These are phyloP conservation scores for Torymus auratus DNA, from an alignment of 2,888 invertebrate genomes.

Conservation along the genomic window DNA sequence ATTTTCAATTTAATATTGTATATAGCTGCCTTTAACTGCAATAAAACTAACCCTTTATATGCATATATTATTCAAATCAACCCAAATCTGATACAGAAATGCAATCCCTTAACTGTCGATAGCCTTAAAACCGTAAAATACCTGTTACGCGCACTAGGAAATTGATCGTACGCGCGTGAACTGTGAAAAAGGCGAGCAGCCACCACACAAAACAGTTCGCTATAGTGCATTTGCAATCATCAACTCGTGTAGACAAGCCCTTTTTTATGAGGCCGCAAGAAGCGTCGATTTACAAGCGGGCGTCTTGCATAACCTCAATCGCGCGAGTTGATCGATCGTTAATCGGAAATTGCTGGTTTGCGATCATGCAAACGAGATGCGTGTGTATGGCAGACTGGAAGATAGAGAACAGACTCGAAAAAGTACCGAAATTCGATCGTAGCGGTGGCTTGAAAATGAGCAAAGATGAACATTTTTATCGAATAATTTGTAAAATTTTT, in stretches of 20 bases:
- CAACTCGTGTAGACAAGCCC: background rate
- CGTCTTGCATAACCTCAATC: slow-evolving; percentile 41
- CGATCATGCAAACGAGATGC: slow-evolving; percentile 28
- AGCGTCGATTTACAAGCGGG: slow-evolving; percentile 24
- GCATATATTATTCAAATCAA: too few relatives aligned
- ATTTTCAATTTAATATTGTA: too few relatives aligned
- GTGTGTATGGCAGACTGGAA: background rate
- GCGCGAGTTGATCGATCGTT: slow-evolving; percentile 33
- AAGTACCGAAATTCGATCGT: slow-evolving; percentile 18
- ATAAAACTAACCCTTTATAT: too few relatives aligned
- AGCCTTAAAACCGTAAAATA: too few relatives aligned
- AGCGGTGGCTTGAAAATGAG: background rate
- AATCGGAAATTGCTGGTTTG: slow-evolving; percentile 44
- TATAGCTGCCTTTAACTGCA: too few relatives aligned
- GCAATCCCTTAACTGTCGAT: too few relatives aligned
- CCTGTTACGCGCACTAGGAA: too few relatives aligned
- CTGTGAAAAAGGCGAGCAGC: too few relatives aligned
- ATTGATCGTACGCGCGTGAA: too few relatives aligned
- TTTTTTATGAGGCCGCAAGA: slow-evolving; percentile 26
- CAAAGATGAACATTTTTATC: background rate
- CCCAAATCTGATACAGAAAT: too few relatives aligned
- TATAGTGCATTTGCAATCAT: slow-evolving; percentile 13
- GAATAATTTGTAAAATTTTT: background rate
- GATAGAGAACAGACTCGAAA: slow-evolving; percentile 14
- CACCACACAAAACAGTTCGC: too few relatives aligned